A percentile compares a stretch with the other conserved stretches of the same genome.
Evolutionary conservation across 1,140 invertebrate genomes (phyloP).

Genomic region (Scaptomyza montana): DNA sequence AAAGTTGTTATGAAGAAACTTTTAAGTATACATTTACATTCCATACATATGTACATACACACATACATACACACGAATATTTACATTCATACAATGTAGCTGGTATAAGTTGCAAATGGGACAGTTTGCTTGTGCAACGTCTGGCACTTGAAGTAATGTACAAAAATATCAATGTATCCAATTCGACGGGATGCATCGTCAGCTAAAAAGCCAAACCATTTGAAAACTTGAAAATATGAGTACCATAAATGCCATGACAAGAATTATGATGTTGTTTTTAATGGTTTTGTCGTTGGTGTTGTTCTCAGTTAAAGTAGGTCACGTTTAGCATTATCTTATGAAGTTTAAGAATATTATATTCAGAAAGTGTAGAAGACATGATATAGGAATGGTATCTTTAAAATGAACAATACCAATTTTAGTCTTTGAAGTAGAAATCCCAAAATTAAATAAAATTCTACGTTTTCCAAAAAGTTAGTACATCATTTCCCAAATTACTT

Average conservation of each 20-base stretch:
- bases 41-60: no score
- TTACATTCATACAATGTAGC: background rate
- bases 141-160: constrained; percentile 3
- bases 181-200: background rate
- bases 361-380: no score
- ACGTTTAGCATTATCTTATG: no score
- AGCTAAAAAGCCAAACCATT: constrained; percentile 15
- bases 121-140: constrained; percentile 30
- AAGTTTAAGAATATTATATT: no score
- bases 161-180: constrained; percentile 23
- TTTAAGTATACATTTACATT: background rate
- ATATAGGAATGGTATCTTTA: no score
- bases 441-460: no score
- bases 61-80: background rate
- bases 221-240: background rate
- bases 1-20: background rate
- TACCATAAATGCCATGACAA: background rate
- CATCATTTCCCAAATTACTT: no score
- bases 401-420: no score
- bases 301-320: no score
- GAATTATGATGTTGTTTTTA: background rate
- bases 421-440: no score
- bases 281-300: no score
- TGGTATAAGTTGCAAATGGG: background rate
- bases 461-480: no score